A percentile compares a stretch with the other conserved stretches of the same genome.
phyloP scores from a whole-genome alignment of 2,797 vertebrate genomes.

The Dendrocincla fuliginosa region DNA sequence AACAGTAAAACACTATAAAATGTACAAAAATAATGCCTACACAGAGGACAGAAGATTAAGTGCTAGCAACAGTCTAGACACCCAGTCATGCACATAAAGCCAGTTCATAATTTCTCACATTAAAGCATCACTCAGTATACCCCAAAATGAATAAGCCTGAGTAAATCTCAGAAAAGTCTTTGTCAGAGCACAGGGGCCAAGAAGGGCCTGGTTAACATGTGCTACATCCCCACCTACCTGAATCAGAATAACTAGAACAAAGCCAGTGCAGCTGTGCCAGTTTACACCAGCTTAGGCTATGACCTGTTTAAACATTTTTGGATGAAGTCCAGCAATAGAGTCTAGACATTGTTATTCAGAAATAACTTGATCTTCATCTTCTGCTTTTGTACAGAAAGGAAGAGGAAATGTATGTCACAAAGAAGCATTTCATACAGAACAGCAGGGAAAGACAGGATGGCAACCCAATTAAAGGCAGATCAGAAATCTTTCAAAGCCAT shows the following conservation, averaged over 20 bases:
- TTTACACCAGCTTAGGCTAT: conserved; percentile 5
- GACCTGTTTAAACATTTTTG: conserved; percentile 41
- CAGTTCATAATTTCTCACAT: conserved; percentile 16
- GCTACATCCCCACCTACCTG: conserved; percentile 20
- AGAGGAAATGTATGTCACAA: conserved; percentile 57
- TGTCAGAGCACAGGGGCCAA: not conserved
- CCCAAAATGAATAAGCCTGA: not conserved
- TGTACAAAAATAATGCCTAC: not conserved
- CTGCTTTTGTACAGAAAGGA: conserved; percentile 43
- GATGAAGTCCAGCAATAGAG: not conserved
- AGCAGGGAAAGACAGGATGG: conserved; percentile 33
- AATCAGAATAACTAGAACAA: conserved; percentile 21
- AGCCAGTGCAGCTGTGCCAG: conserved; percentile 6
- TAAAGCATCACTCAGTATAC: not conserved
- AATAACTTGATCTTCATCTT: conserved; percentile 52
- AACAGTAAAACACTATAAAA: not conserved
- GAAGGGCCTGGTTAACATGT: not conserved
- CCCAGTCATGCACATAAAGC: not conserved
- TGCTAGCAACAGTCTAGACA: conserved; percentile 35
- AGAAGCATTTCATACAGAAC: conserved; percentile 34
- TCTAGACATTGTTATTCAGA: conserved; percentile 57
- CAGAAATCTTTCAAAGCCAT: conserved; percentile 31
- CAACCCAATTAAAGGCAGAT: conserved; percentile 56
- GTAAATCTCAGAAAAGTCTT: not conserved
- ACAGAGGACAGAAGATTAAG: not conserved